phyloP scores from a whole-genome alignment of 2,113 vertebrate species.

The Leiothrix lutea region DNA sequence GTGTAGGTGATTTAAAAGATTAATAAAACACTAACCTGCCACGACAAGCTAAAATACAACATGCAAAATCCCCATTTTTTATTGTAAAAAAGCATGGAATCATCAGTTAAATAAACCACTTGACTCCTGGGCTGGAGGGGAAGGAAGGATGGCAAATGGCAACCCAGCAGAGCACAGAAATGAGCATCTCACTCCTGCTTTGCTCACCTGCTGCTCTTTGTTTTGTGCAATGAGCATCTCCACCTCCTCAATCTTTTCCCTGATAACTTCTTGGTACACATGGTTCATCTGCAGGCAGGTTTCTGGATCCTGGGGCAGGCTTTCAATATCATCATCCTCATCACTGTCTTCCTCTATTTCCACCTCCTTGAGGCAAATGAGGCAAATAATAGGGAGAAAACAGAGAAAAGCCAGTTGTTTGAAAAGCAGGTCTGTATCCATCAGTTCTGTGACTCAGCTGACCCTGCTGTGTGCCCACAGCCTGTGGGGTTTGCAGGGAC shows the following conservation, averaged over 20 bases:
- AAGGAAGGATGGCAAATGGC: not conserved
- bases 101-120: not conserved
- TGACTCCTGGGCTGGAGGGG: not conserved
- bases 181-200: not conserved
- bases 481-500: not conserved
- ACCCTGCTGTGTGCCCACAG: not conserved
- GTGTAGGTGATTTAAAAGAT: not conserved
- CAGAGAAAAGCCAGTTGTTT: not conserved
- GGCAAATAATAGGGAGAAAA: not conserved
- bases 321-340: slow-evolving; percentile 69
- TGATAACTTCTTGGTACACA: slow-evolving; percentile 85
- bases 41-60: not conserved
- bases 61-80: not conserved
- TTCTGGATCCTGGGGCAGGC: slow-evolving; percentile 76
- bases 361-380: slow-evolving; percentile 31
- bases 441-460: not conserved
- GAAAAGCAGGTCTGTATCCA: not conserved
- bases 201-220: slow-evolving; percentile 78
- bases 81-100: not conserved
- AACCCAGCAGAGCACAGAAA: not conserved
- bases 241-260: slow-evolving; percentile 81
- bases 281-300: slow-evolving; percentile 86
- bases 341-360: slow-evolving; percentile 23
- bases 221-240: slow-evolving; percentile 77
- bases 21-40: not conserved